These are phyloP conservation scores for Orestias chungarensis DNA, from an alignment of 2,797 vertebrate species.

Conservation along the genomic window DNA sequence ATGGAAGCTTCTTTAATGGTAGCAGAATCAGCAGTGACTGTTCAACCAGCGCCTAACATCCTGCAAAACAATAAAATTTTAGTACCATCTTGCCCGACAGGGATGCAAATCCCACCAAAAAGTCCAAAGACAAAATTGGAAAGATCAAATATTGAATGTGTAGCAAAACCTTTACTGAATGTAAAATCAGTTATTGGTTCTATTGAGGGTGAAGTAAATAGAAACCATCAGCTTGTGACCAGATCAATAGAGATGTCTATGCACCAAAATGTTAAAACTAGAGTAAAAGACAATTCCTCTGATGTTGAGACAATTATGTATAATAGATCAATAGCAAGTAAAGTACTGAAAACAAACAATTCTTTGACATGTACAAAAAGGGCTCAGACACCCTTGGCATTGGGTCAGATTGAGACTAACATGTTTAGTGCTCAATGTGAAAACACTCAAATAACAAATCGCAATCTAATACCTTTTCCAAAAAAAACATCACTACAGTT, in stretches of 20 bases:
- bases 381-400: conserved; percentile 8
- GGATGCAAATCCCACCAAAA: conserved; percentile 40
- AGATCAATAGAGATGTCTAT: conserved; percentile 18
- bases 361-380: conserved; percentile 21
- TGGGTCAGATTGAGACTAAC: conserved; percentile 9
- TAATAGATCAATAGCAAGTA: conserved; percentile 31
- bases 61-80: conserved; percentile 16
- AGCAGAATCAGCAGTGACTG: conserved; percentile 9
- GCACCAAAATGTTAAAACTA: conserved; percentile 24
- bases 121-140: conserved; percentile 45
- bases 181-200: conserved; percentile 14
- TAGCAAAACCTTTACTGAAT: conserved; percentile 21
- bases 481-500: conserved; percentile 18
- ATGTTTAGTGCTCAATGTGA: conserved; percentile 24
- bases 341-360: conserved; percentile 27
- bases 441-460: conserved; percentile 11
- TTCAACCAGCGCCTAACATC: conserved; percentile 18
- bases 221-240: background rate
- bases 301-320: conserved; percentile 14
- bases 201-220: conserved; percentile 15
- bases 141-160: conserved; percentile 22
- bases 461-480: conserved; percentile 11
- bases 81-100: conserved; percentile 33
- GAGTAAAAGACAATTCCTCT: conserved; percentile 30
- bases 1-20: conserved; percentile 17